Base-by-base conservation (phyloP, 2,113 vertebrate species). In the Cygnus buccinator region DNA sequence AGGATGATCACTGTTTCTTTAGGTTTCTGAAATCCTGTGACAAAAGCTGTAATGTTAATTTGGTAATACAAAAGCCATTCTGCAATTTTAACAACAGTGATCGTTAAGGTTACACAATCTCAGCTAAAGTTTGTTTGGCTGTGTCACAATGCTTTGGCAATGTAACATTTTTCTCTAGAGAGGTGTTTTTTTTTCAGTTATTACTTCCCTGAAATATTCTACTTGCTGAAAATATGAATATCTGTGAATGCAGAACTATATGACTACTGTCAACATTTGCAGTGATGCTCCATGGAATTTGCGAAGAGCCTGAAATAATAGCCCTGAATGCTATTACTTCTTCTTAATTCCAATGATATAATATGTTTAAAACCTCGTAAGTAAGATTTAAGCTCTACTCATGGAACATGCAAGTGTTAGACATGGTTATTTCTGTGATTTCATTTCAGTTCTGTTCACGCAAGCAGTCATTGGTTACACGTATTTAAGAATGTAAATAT, bases 141-240 rank as follows among this genome's bases (percentile, higher is more conserved):
- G 25, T 89, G 94, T 91, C 85, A 88, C 71, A 88, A 13, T 46
- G 55, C n/a, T 87, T 91, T 93, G 67, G 59, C 72, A 92, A 90
- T 63, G 37, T 39, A 54, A 31, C n/a, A 11, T 50, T 78, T 92
- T 84, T 86, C 72, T 92, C 52, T 43, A 25, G 44, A 86, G 71
- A 90, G 39, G 11, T 54, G 33, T 90, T 84, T 83, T 43, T 43
- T 81, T 84, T 84, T 84, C 65, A 20, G 5, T 65, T 94, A 75
- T n/a, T 94, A 75, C 26, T 85, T 10, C 22, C 46, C 43, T 67
- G 71, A 65, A 90, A 77, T 11, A 12, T 57, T 78, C 63, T 87
- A 20, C 84, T 58, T 91, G 52, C 1, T 1, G 57, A 55, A 83
- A 85, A 62, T 21, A 9, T 37, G 37, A 44, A 16, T 76, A 31